Base-by-base conservation (phyloP, 1,140 invertebrate species). In the Drosophila sucinea region DNA sequence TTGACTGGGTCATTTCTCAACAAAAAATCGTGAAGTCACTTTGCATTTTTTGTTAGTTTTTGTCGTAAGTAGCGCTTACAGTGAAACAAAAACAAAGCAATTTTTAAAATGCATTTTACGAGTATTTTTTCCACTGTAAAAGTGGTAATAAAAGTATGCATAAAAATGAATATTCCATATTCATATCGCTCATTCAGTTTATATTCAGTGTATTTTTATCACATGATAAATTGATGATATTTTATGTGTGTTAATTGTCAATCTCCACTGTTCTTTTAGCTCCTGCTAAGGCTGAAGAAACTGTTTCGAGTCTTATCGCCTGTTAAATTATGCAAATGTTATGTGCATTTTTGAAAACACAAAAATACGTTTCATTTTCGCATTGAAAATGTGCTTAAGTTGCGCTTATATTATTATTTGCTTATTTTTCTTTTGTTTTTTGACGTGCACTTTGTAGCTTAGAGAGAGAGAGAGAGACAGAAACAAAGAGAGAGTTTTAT, bases 291-390 rank as follows among this genome's bases (percentile, higher is more conserved):
- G 4, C 23, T 29, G 40, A 29, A n/a, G 17, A 27, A 60, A 44
- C 35, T 17, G 30, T 23, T 17, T 57, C 8, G 30, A 35, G 54
- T 70, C 73, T 77, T 77, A 77, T 77, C 73, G 73, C 47, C 38
- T 56, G 38, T 27, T 77, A 77, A 51, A 71, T 66, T 77, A 77
- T 77, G 67, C 75, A 71, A 77, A 77, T 77, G n/a, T 25, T 77
- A 77, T 77, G 75, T 77, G 74, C 73, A 77, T 77, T 77, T 70
- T 32, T n/a, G 23, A 51, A 51, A 51, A 51, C 23, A 51, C 40
- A 41, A 41, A 41, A 54, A 29, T 4, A 63, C 57, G 33, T 38
- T 65, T 40, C 25, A 61, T 77, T 77, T 65, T 55, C n/a, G 63
- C 35, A 70, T 57, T 63, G 5, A 60, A 70, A 65, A 70, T 30